Conservation (phyloP, 2,113 vertebrate species). For the Syngnathus floridae region DNA sequence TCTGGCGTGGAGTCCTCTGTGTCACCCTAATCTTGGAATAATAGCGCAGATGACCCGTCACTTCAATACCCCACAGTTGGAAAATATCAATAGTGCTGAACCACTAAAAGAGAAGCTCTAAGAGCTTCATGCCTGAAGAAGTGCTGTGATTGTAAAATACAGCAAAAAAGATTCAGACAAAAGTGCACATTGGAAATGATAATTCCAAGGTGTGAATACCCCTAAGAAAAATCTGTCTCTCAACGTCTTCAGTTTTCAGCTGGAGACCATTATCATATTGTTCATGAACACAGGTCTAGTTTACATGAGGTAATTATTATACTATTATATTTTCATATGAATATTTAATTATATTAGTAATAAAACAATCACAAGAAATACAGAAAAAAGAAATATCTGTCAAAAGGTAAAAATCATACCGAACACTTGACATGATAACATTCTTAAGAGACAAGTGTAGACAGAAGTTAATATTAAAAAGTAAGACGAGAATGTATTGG, state of each 20-base stretch:
- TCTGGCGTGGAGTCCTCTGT: neutral
- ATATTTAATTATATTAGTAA: too few species aligned
- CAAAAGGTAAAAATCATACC: too few species aligned
- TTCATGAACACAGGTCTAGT: too few species aligned
- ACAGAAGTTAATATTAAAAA: too few species aligned
- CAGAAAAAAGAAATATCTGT: too few species aligned
- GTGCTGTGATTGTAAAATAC: conserved; percentile 6
- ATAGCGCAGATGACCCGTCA: conserved; percentile 3
- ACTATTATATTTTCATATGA: too few species aligned
- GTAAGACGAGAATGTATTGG: too few species aligned
- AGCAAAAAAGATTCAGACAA: neutral
- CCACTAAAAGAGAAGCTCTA: conserved; percentile 3
- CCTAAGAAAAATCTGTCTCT: neutral
- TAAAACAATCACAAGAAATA: too few species aligned
- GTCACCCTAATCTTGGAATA: conserved; percentile 5
- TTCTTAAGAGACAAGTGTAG: too few species aligned
- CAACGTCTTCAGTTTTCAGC: neutral
- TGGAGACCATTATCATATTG: neutral
- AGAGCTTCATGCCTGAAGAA: conserved; percentile 5
- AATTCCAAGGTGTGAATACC: neutral
- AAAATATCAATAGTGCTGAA: conserved; percentile 10
- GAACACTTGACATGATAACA: too few species aligned
- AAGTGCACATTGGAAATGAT: neutral
- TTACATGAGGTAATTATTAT: too few species aligned
- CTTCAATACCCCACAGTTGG: conserved; percentile 4